phyloP scores from a whole-genome alignment of 2,888 invertebrate genomes.

The Nycteola revayana region DNA sequence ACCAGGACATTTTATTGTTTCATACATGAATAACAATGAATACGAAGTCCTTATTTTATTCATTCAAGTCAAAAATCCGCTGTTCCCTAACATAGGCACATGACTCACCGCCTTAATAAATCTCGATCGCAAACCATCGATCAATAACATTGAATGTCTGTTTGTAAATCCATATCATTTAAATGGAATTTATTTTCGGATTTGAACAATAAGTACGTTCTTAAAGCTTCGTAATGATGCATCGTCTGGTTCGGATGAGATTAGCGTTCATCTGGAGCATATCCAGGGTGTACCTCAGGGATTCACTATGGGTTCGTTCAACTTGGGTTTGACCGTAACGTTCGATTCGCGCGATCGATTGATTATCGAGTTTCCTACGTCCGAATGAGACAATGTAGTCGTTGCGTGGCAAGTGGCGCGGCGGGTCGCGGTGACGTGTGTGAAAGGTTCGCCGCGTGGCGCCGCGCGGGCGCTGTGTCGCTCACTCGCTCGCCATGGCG shows the following conservation, averaged over 20 bases:
- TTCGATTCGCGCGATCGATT: too few relatives aligned
- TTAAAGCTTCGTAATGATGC: neutral
- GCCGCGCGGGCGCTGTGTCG: conserved; percentile 37
- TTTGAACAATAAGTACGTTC: neutral
- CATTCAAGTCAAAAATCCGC: neutral
- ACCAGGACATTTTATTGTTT: too few relatives aligned
- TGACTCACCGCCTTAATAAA: neutral
- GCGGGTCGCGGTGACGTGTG: conserved; percentile 49
- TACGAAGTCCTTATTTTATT: neutral
- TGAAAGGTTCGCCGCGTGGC: conserved; percentile 51
- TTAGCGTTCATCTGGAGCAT: too few relatives aligned
- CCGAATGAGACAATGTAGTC: neutral
- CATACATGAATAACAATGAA: too few relatives aligned
- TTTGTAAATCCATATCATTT: neutral
- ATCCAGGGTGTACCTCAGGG: too few relatives aligned
- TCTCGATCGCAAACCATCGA: neutral
- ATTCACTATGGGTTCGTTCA: too few relatives aligned
- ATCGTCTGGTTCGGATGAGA: too few relatives aligned
- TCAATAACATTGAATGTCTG: neutral
- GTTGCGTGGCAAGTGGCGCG: conserved; percentile 5
- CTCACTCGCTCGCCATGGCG: conserved; percentile 75
- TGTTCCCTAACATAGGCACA: neutral
- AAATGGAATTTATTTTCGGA: neutral
- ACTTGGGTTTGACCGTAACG: too few relatives aligned
- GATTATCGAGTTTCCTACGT: too few relatives aligned